Conservation (phyloP, 2,113 vertebrate genomes). For the Perca schrenkii region DNA sequence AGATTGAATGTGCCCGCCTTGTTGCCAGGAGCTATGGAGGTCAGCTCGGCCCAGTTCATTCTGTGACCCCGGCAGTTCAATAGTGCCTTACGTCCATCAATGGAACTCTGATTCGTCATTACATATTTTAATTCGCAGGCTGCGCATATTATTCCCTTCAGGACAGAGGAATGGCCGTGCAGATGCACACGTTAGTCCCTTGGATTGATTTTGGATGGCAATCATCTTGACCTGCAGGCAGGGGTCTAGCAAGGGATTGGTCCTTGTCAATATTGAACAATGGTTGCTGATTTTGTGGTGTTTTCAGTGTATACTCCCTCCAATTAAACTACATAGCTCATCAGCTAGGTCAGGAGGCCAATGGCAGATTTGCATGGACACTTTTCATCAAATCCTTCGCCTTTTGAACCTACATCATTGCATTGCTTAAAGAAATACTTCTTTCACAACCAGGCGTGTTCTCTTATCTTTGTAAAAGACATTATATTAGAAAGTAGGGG, state of each 20-base stretch:
- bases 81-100: conserved; percentile 65
- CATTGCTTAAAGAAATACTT: conserved; percentile 10
- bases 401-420: conserved; percentile 38
- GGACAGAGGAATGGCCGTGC: conserved; percentile 48
- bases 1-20: conserved; percentile 80
- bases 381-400: conserved; percentile 62
- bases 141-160: conserved; percentile 65
- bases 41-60: conserved; percentile 76
- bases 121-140: conserved; percentile 61
- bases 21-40: conserved; percentile 72
- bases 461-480: background rate
- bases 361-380: conserved; percentile 65
- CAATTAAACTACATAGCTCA: conserved; percentile 61
- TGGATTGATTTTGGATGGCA: conserved; percentile 79
- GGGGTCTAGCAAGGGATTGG: conserved; percentile 46
- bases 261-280: conserved; percentile 76
- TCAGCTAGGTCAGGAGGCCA: conserved; percentile 76
- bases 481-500: background rate
- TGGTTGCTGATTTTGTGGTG: conserved; percentile 74
- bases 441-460: background rate
- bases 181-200: conserved; percentile 53
- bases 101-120: conserved; percentile 71
- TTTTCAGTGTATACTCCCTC: conserved; percentile 52
- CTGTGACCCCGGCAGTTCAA: conserved; percentile 71
- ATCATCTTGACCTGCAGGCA: conserved; percentile 72